Evolutionary conservation across 2,113 vertebrate genomes (phyloP), one percentile per base, ranked within the genome.

Genomic region (Thermophis baileyi): DNA sequence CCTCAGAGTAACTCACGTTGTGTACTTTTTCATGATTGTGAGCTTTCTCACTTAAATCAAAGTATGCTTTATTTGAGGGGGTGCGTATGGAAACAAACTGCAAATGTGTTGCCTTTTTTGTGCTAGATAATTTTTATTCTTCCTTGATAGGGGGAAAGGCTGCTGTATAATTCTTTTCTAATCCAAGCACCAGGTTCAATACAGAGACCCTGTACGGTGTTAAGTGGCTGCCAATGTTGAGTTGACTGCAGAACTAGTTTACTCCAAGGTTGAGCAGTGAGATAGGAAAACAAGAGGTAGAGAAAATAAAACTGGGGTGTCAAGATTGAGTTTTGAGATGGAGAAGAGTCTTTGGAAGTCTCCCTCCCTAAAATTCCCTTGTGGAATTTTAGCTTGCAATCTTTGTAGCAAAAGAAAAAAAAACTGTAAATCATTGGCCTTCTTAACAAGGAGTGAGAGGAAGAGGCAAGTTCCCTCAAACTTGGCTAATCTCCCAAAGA

Each of bases 401-500:
- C 3, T 47, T 86, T 86, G 54, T 10, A 63, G 11, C 22, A 1
- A 92, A 44, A 22, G 50, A 3, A 40, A n/a, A 69, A 91, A 85
- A 91, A 20, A 5, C 53, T 91, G 55, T 87, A 89, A 1, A 54
- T n/a, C 55, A 92, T 63, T 50, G 50, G 4, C 89, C 46, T 51
- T 47, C 20, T 11, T 0, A 1, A 0, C 49, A 89, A 54, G 85
- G 27, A 6, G 7, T 30, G 60, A 40, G 40, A 27, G 88, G 46
- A 85, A 94, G 60, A 46, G 88, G 86, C 87, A 35, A 0, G 55
- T 95, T 95, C 93, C 91, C 74, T 91, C 94, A 96, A 50, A 89
- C 86, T 35, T 44, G 40, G 22, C 95, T 94, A 92, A 96, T 95
- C 90, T 95, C 89, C 91, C 60, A 40, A 92, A 94, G 92, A 63